Evolutionary conservation across 2,797 vertebrate species (phyloP).

Genomic region (Podargus strigoides): DNA sequence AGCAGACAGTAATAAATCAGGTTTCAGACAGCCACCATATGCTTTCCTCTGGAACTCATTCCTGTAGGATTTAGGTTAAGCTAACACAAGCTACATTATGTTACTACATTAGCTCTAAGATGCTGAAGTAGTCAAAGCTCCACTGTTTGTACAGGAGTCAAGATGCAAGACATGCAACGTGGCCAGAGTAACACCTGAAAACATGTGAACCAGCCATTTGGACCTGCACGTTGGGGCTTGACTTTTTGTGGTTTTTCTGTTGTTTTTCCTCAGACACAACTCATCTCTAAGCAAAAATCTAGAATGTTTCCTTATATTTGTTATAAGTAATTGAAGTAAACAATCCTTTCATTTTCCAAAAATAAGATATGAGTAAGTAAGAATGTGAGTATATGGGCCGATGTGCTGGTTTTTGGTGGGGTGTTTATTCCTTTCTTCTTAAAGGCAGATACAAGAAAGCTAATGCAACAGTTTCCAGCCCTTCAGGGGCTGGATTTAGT

Average conservation of each 20-base stretch:
- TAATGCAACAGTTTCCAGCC: background rate
- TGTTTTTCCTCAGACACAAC: background rate
- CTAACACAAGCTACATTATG: background rate
- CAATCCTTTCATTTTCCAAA: background rate
- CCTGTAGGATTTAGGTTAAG: background rate
- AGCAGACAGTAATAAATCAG: background rate
- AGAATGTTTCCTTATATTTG: constrained; percentile 9
- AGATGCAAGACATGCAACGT: rapidly evolving
- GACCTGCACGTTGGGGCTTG: background rate
- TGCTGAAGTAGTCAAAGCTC: background rate
- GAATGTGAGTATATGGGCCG: background rate
- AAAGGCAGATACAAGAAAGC: constrained; percentile 26
- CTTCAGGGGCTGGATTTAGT: constrained; percentile 23
- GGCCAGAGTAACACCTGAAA: background rate
- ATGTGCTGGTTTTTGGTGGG: background rate
- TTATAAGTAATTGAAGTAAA: constrained; percentile 14
- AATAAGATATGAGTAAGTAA: background rate
- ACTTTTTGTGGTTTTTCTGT: background rate
- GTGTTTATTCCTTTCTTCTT: background rate
- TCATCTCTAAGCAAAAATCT: background rate
- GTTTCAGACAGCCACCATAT: background rate
- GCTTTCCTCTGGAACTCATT: background rate
- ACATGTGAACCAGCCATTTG: background rate
- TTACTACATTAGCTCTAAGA: background rate
- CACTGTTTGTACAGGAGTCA: background rate